Evolutionary conservation across 2,888 invertebrate species (phyloP).

Genomic region (Odontomyia ornata): DNA sequence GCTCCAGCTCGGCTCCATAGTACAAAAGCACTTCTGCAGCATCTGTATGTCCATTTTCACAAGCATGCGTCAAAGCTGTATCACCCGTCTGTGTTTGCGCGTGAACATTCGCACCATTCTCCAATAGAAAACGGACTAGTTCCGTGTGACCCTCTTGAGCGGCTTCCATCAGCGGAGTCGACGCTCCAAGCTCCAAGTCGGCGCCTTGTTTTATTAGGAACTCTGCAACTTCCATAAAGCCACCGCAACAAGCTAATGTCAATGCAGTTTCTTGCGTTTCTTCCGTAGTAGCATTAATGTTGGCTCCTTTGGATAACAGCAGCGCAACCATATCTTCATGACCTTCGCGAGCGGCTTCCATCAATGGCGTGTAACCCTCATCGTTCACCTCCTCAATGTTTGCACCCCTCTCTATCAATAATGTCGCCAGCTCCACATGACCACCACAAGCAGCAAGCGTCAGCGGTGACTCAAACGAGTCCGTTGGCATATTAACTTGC

Average conservation of each 20-base stretch:
- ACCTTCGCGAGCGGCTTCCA: slow-evolving; percentile 99
- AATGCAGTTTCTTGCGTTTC: slow-evolving; percentile 98
- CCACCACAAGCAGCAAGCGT: slow-evolving; percentile 99
- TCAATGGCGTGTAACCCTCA: slow-evolving; percentile 98
- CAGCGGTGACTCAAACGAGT: slow-evolving; percentile 98
- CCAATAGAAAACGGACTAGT: slow-evolving; percentile 83
- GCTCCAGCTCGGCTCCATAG: slow-evolving; percentile 91
- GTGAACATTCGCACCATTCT: slow-evolving; percentile 88
- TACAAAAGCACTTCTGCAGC: slow-evolving; percentile 92
- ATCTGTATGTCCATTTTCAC: slow-evolving; percentile 98
- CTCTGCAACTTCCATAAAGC: slow-evolving; percentile 94
- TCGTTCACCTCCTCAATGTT: slow-evolving; percentile 99
- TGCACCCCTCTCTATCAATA: slow-evolving; percentile 95
- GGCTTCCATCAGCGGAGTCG: slow-evolving; percentile 98
- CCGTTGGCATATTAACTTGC: slow-evolving; percentile 98
- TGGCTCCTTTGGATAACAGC: slow-evolving; percentile 90
- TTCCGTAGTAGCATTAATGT: slow-evolving; percentile 98
- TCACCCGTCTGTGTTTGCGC: slow-evolving; percentile 95
- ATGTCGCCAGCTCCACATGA: slow-evolving; percentile 95
- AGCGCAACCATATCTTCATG: slow-evolving; percentile 98
- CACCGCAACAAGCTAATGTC: slow-evolving; percentile 93
- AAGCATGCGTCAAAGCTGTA: slow-evolving; percentile 96
- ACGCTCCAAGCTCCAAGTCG: slow-evolving; percentile 92
- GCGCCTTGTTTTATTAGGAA: slow-evolving; percentile 95
- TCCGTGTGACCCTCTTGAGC: slow-evolving; percentile 97